Evolutionary conservation across 92 coral and sea anemone species (phyloP).

Genomic region (Porites cylindrica): DNA sequence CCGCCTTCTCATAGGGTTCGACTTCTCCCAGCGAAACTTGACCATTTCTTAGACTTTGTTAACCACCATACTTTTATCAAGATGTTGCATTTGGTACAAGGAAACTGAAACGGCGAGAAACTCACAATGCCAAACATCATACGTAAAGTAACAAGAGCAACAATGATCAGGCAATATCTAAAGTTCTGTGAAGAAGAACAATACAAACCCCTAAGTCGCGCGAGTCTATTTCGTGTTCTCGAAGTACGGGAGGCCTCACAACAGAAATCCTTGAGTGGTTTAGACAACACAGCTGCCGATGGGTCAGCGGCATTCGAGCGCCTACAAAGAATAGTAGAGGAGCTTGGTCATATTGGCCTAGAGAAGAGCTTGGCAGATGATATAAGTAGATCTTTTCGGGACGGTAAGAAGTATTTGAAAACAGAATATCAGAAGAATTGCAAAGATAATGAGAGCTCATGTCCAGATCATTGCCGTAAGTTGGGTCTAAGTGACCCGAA

Average conservation of each 20-base stretch:
- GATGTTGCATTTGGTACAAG: constrained; percentile 86
- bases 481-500: constrained; percentile 3
- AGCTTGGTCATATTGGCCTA: constrained; percentile 63
- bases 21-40: constrained; percentile 65
- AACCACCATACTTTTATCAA: constrained; percentile 80
- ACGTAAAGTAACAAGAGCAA: constrained; percentile 78
- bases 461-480: constrained; percentile 47
- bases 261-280: constrained; percentile 64
- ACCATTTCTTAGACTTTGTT: constrained; percentile 72
- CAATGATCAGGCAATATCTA: constrained; percentile 76
- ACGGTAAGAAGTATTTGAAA: constrained; percentile 19
- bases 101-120: constrained; percentile 61
- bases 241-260: constrained; percentile 68
- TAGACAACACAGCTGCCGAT: constrained; percentile 71
- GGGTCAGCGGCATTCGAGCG: constrained; percentile 7
- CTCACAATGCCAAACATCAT: constrained; percentile 75
- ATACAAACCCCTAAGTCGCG: constrained; percentile 67
- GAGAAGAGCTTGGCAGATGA: constrained; percentile 44
- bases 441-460: constrained; percentile 58
- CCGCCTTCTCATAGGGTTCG: constrained; percentile 63
- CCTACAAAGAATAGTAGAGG: too few species aligned
- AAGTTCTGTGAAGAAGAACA: constrained; percentile 69
- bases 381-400: constrained; percentile 31
- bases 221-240: constrained; percentile 65
- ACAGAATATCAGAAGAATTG: constrained; percentile 30